These are phyloP conservation scores for Notothenia coriiceps DNA, from an alignment of 2,113 vertebrate species.

Conservation along the genomic window DNA sequence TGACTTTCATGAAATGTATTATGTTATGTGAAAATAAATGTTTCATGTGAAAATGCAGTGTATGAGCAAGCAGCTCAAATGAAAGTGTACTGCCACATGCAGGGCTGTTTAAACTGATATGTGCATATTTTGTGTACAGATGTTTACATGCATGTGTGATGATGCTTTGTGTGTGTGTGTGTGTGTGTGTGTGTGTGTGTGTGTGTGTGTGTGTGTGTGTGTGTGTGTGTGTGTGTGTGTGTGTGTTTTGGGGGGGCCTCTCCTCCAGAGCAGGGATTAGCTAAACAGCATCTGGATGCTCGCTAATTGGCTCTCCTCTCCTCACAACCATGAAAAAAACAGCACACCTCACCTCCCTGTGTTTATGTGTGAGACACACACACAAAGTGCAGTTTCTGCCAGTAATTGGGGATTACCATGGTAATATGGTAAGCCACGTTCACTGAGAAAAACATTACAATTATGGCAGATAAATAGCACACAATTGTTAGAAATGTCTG, in stretches of 20 bases:
- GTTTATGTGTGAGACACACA: slow-evolving; percentile 37
- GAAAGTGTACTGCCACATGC: background rate
- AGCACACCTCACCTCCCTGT: slow-evolving; percentile 67
- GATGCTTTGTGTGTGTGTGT: slow-evolving; percentile 33
- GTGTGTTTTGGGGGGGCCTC: slow-evolving; percentile 25
- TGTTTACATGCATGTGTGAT: slow-evolving; percentile 54
- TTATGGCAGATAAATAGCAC: slow-evolving; percentile 62
- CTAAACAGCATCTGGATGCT: slow-evolving; percentile 79
- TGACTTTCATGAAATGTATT: too few relatives aligned
- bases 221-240: background rate
- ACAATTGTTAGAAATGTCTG: slow-evolving; percentile 43
- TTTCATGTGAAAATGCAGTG: too few relatives aligned
- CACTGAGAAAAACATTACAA: slow-evolving; percentile 49
- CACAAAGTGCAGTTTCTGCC: slow-evolving; percentile 54
- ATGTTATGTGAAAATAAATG: too few relatives aligned
- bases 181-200: background rate
- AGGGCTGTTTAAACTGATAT: slow-evolving; percentile 20
- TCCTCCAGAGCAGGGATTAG: slow-evolving; percentile 71
- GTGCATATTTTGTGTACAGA: slow-evolving; percentile 27
- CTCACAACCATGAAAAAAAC: slow-evolving; percentile 71
- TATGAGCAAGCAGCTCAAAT: background rate
- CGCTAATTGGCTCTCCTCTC: slow-evolving; percentile 77
- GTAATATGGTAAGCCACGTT: slow-evolving; percentile 68
- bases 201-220: slow-evolving; percentile 15
- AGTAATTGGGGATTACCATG: slow-evolving; percentile 77